Evolutionary conservation across 2,113 vertebrate genomes (phyloP).

Genomic region (Chloebia gouldiae): DNA sequence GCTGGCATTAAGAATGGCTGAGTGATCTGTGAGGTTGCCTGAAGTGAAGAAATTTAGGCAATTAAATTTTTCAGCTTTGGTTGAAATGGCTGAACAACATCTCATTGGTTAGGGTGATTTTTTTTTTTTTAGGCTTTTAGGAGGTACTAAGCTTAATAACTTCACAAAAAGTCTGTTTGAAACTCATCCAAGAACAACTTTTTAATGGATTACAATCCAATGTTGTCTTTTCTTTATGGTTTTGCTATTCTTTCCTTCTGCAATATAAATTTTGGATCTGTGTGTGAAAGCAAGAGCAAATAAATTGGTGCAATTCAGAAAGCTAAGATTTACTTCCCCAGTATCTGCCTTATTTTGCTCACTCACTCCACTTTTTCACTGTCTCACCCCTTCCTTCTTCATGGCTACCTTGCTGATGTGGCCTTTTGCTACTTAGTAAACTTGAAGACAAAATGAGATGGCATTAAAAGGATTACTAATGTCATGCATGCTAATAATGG

Average conservation of each 20-base stretch:
- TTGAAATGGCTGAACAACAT: not conserved
- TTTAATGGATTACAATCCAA: not conserved
- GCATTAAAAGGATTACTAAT: not conserved
- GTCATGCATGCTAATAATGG: not conserved
- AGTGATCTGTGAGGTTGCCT: not conserved
- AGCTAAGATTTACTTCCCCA: not conserved
- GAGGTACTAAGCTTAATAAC: not conserved
- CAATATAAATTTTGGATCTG: not conserved
- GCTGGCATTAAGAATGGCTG: accelerated
- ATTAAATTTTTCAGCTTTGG: constrained; percentile 26
- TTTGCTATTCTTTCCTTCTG: not conserved
- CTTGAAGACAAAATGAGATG: constrained; percentile 37
- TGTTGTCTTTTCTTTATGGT: not conserved
- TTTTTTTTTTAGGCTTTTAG: not conserved
- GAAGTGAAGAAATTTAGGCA: not conserved
- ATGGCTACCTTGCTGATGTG: not conserved
- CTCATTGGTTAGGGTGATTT: not conserved
- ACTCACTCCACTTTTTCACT: not conserved
- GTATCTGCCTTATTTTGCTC: not conserved
- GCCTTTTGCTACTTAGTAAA: not conserved
- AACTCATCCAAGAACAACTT: not conserved
- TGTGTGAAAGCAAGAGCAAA: not conserved
- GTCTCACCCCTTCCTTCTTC: not conserved
- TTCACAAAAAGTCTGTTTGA: not conserved
- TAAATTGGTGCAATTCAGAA: not conserved